These are phyloP conservation scores for Micronycteris hirsuta DNA, from an alignment of 2,113 vertebrate species.

Conservation along the genomic window DNA sequence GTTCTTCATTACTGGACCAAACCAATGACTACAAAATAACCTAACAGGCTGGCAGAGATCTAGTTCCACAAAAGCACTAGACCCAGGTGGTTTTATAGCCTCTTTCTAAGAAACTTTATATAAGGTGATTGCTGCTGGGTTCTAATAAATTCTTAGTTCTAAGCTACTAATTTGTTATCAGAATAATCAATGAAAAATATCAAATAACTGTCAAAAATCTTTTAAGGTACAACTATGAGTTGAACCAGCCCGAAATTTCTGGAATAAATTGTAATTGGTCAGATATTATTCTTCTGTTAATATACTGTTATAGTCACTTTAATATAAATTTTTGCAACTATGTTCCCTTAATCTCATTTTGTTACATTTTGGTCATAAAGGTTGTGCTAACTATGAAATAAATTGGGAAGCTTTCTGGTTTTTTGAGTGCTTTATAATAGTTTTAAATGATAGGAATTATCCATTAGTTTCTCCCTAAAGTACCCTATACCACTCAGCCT, in stretches of 20 bases:
- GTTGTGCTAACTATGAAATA: background rate
- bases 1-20: background rate
- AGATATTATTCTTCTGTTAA: background rate
- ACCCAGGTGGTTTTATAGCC: background rate
- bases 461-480: background rate
- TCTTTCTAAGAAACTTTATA: background rate
- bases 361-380: background rate
- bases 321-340: background rate
- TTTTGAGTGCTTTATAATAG: background rate
- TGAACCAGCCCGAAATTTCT: background rate
- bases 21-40: background rate
- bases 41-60: background rate
- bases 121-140: background rate
- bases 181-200: background rate
- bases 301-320: background rate
- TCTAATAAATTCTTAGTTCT: constrained; percentile 2
- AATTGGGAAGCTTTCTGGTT: background rate
- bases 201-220: background rate
- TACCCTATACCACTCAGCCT: background rate
- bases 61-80: background rate
- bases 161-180: background rate
- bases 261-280: background rate
- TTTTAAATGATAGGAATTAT: background rate
- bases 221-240: background rate
- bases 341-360: background rate